Evolutionary conservation across 1,140 invertebrate species (phyloP).

Genomic region (Platyura marginata): DNA sequence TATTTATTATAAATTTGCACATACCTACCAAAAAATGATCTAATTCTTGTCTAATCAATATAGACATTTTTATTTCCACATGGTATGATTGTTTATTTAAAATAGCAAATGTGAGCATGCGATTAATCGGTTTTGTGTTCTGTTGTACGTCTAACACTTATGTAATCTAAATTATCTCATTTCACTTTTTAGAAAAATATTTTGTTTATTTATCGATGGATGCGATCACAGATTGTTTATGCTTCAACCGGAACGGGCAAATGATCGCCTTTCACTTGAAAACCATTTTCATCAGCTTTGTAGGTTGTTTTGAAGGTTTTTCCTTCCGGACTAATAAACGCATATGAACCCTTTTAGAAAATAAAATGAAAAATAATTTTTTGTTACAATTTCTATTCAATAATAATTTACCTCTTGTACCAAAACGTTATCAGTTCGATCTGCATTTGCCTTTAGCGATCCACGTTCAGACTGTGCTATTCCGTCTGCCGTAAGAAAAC

Average conservation of each 20-base stretch:
- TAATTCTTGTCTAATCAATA: too few relatives aligned
- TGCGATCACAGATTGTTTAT: neutral
- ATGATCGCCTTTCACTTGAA: constrained; percentile 48
- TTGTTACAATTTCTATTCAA: neutral
- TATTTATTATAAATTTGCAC: too few relatives aligned
- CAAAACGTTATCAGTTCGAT: constrained; percentile 5
- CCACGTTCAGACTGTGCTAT: constrained; percentile 7
- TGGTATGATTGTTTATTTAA: too few relatives aligned
- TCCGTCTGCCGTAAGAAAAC: constrained; percentile 8
- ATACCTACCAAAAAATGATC: too few relatives aligned
- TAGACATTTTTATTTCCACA: too few relatives aligned
- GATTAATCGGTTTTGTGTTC: too few relatives aligned
- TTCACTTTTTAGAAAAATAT: too few relatives aligned
- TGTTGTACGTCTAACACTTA: too few relatives aligned
- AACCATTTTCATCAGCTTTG: constrained; percentile 38
- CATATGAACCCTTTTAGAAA: constrained; percentile 40
- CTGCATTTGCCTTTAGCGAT: constrained; percentile 5
- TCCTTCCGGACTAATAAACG: constrained; percentile 37
- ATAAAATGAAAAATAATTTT: neutral
- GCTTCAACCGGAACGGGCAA: constrained; percentile 38
- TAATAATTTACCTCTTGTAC: constrained; percentile 5
- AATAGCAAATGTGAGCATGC: too few relatives aligned
- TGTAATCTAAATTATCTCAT: too few relatives aligned
- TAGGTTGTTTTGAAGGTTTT: constrained; percentile 48
- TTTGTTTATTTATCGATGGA: too few relatives aligned